Evolutionary conservation across 1,140 invertebrate genomes (phyloP).

Genomic region (Megalopta genalis): DNA sequence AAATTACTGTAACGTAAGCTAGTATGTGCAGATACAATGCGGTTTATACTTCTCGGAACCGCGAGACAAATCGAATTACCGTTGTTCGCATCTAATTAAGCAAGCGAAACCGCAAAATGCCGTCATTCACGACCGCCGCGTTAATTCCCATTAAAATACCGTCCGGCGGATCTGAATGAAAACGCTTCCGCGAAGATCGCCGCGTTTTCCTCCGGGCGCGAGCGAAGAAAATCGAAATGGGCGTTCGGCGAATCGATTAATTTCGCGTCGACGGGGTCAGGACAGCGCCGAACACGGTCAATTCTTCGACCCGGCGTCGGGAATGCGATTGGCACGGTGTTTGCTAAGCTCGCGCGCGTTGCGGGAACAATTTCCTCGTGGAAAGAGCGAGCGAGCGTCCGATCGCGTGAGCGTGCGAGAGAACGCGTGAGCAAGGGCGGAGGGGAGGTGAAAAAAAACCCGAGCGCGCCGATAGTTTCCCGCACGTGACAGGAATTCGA

Average conservation of each 20-base stretch:
- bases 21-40: too few relatives aligned
- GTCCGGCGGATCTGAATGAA: too few relatives aligned
- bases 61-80: too few relatives aligned
- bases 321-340: slow-evolving; percentile 62
- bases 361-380: slow-evolving; percentile 60
- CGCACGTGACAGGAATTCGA: slow-evolving; percentile 72
- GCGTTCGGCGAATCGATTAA: slow-evolving; percentile 18
- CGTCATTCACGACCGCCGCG: too few relatives aligned
- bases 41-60: too few relatives aligned
- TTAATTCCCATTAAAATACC: too few relatives aligned
- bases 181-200: neutral
- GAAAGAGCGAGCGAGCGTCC: neutral
- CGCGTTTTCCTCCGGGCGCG: neutral
- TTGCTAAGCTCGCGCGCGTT: slow-evolving; percentile 49
- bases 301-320: slow-evolving; percentile 43
- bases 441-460: slow-evolving; percentile 50
- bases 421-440: neutral
- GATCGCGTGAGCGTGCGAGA: neutral
- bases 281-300: slow-evolving; percentile 22
- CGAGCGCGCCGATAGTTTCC: slow-evolving; percentile 63
- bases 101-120: too few relatives aligned
- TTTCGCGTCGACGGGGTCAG: slow-evolving; percentile 10
- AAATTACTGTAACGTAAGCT: too few relatives aligned
- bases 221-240: neutral
- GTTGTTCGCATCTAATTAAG: too few relatives aligned